Conservation (phyloP, 2,888 invertebrate genomes). For the Plebejus argus region DNA sequence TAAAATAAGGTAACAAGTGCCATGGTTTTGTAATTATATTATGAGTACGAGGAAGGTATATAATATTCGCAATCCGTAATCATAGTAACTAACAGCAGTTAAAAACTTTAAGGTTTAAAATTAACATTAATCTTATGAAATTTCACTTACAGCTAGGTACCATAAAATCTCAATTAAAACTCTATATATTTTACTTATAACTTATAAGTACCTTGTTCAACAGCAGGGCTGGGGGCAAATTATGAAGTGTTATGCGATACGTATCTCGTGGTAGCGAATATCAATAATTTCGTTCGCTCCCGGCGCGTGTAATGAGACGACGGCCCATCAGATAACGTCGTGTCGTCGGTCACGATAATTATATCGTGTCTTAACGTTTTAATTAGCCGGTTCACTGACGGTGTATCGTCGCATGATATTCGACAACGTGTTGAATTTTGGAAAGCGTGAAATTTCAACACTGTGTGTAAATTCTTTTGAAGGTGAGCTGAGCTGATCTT, state of each 20-base stretch:
- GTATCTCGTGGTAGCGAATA: conserved; percentile 56
- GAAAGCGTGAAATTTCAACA: conserved; percentile 18
- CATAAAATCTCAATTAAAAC: background rate
- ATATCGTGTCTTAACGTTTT: conserved; percentile 29
- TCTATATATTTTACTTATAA: background rate
- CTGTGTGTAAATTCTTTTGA: background rate
- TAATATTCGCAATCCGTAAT: background rate
- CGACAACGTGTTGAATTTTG: conserved; percentile 13
- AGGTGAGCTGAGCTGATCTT: background rate
- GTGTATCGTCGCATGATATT: background rate
- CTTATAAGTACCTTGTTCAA: conserved; percentile 15
- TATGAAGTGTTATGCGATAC: conserved; percentile 40
- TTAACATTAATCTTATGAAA: background rate
- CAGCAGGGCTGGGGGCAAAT: background rate
- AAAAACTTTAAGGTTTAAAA: background rate
- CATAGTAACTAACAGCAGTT: background rate
- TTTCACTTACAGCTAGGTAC: background rate
- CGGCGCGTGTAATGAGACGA: conserved; percentile 24
- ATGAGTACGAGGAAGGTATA: background rate
- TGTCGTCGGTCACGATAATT: conserved; percentile 30
- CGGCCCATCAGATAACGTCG: conserved; percentile 33
- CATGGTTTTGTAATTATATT: no score
- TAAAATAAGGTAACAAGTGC: no score
- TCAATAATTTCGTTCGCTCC: conserved; percentile 54
- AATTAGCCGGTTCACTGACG: conserved; percentile 21